phyloP scores from a whole-genome alignment of 2,113 vertebrate species.

The Hemibagrus wyckioides region DNA sequence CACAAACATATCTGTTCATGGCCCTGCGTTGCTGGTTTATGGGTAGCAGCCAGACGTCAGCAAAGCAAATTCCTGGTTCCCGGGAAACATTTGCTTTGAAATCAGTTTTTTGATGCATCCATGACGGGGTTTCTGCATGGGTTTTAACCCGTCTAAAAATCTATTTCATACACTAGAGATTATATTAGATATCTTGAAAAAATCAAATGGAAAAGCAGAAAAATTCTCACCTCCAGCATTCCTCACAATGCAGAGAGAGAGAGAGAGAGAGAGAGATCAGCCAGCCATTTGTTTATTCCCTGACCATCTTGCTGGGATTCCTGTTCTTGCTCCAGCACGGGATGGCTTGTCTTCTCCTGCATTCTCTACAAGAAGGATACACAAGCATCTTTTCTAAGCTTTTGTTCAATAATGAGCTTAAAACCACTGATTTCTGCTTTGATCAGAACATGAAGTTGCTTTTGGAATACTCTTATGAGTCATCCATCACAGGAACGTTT shows the following conservation, averaged over 20 bases:
- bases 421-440: neutral
- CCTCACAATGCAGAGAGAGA: neutral
- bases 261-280: neutral
- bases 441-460: neutral
- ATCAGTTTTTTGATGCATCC: neutral
- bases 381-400: neutral
- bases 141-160: neutral
- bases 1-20: neutral
- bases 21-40: neutral
- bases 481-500: neutral
- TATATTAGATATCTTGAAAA: neutral
- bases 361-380: neutral
- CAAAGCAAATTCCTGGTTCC: too few species aligned
- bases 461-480: neutral
- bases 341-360: neutral
- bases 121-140: neutral
- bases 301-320: neutral
- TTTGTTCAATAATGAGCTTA: neutral
- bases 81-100: neutral
- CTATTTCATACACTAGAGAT: neutral
- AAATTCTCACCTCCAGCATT: neutral
- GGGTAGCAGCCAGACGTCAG: too few species aligned
- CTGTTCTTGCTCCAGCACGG: neutral
- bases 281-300: neutral
- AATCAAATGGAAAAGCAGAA: neutral